These are phyloP conservation scores for Criorhina ranunculi DNA, from an alignment of 2,888 invertebrate genomes.

Conservation along the genomic window DNA sequence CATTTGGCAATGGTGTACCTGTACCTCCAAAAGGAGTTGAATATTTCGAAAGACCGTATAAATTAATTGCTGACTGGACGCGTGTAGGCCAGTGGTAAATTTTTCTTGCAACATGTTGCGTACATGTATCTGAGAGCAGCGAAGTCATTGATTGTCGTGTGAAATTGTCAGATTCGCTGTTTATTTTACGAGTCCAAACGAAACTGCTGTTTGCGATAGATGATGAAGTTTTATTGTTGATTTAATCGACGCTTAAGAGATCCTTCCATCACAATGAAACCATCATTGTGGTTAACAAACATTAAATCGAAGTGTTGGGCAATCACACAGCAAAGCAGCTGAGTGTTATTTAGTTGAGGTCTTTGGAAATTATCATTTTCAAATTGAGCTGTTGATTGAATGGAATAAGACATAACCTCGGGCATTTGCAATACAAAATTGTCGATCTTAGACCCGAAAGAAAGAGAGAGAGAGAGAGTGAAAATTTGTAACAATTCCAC, in stretches of 20 bases:
- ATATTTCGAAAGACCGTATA: slow-evolving; percentile 52
- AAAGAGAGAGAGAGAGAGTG: background rate
- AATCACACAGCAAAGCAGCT: background rate
- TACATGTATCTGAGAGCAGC: background rate
- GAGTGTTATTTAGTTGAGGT: background rate
- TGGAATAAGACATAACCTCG: background rate
- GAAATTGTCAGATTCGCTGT: slow-evolving; percentile 1
- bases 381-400: background rate
- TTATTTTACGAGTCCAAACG: background rate
- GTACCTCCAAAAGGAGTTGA: slow-evolving; percentile 35
- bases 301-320: slow-evolving; percentile 6
- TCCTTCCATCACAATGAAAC: background rate
- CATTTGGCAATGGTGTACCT: slow-evolving; percentile 18
- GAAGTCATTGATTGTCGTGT: slow-evolving; percentile 36
- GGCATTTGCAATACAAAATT: background rate
- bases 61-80: slow-evolving; percentile 30
- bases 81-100: slow-evolving; percentile 23
- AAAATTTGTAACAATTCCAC: background rate
- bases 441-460: background rate
- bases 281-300: background rate
- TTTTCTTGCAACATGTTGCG: slow-evolving; percentile 62
- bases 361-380: background rate
- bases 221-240: slow-evolving; percentile 50
- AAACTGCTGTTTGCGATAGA: slow-evolving; percentile 10
- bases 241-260: slow-evolving; percentile 32